Percentiles rank a stretch among this genome's conserved stretches.
Evolutionary conservation across 2,888 invertebrate species (phyloP).

Genomic region (Plemyria rubiginata): DNA sequence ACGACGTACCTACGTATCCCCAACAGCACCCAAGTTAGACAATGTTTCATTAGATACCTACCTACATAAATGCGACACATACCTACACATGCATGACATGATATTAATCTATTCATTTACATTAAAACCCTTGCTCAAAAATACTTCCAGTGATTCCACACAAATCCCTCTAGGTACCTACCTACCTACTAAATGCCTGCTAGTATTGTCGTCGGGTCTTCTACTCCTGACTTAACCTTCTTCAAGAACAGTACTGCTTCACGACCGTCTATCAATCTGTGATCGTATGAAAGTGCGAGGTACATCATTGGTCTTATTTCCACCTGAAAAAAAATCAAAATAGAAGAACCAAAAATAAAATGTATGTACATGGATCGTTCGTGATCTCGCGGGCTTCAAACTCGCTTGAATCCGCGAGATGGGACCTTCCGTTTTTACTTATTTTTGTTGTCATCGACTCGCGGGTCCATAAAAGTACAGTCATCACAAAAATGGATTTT

Average conservation of each 20-base stretch:
- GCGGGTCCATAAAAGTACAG: no score
- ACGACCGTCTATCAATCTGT: conserved; percentile 98
- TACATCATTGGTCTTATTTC: conserved; percentile 99
- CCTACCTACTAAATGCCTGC: conserved; percentile 91
- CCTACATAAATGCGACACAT: background rate
- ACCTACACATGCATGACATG: background rate
- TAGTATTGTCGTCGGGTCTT: conserved; percentile 97
- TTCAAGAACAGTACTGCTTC: conserved; percentile 98
- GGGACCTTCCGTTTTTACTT: no score
- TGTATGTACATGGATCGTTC: no score
- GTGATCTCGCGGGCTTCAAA: no score
- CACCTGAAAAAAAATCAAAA: conserved; percentile 86
- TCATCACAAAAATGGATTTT: no score
- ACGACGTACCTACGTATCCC: no score
- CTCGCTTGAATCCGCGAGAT: no score
- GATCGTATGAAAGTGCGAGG: conserved; percentile 98
- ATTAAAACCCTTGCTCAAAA: conserved; percentile 11
- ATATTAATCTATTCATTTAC: background rate
- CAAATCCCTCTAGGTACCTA: background rate
- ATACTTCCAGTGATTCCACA: background rate
- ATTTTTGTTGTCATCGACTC: no score
- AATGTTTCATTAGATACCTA: background rate
- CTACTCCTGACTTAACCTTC: conserved; percentile 97
- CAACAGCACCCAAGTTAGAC: background rate
- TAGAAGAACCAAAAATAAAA: no score